Base-by-base conservation (phyloP, 92 coral and sea anemone genomes). In the Actinostola sp. region DNA sequence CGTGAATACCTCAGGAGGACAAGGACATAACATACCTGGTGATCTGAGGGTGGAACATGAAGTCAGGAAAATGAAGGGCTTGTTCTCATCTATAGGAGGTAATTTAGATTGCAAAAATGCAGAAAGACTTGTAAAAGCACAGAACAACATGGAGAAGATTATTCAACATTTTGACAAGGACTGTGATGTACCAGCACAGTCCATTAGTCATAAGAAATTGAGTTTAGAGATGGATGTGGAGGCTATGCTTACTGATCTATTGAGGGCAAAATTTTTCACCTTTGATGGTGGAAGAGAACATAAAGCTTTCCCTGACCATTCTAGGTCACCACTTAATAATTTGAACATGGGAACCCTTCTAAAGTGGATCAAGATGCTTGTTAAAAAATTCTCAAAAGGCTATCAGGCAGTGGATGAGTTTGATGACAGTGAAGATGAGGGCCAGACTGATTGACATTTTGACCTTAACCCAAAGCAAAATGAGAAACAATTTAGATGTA, bases 281-380 rank as follows among this genome's bases (percentile, higher is more conserved):
- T 36, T 2, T 50, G 61, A 45, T 31, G 65, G 82, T 35, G 67
- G 82, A 20, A 82, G 88, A 62, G 36, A 27, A 19, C 88, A 61
- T 60, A 41, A 73, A 53, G 76, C 87, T 63, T 82, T 82, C 73
- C 75, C 81, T 25, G 16, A 24, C 19, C 87, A 80, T 31, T 31
- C 51, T 17, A 75, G 87, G 30, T 82, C 82, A 58, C 78, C 82
- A 44, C 28, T 82, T 6, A 55, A 52, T 28, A 42, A 68, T 61
- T 74, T 82, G 62, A 49, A 71, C 48, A 41, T 72, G 42, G 33
- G 66, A 44, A 26, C 43, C 23, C 70, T 68, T 55, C 65, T 67
- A 32, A 82, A 71, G 64, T 82, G 87, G 81, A 75, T 82, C 71
- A 75, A 82, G 58, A 75, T 70, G 43, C 77, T 75, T 16, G 28